Base-by-base conservation (phyloP, 2,797 vertebrate species). In the Helicolenus hilgendorfi region DNA sequence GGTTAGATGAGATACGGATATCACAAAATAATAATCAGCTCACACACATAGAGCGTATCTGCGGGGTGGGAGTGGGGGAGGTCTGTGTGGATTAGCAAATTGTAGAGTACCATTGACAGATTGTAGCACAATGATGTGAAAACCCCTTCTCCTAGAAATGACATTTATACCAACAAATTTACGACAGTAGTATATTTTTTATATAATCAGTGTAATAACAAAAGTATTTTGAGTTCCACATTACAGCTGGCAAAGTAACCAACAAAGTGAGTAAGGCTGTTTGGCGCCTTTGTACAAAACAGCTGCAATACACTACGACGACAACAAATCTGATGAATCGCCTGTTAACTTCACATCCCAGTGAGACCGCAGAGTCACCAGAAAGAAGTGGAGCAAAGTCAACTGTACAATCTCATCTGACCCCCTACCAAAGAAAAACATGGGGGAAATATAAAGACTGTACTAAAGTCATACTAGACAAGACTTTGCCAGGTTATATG, bases 1-100 rank as follows among this genome's bases (percentile, higher is more conserved):
- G 95, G 95, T 97, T 95, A 97, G 93, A 93, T 94, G 92, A 91
- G 89, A 94, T 91, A 88, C 22, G 65, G 91, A 92, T 92, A 90
- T 91, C 76, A 89, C 86, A 88, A 92, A 92, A 92, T 92, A 84
- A 83, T 93, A 92, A 94, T 95, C 92, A 65, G 70, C 90, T 93
- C 79, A 36, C 83, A 76, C 81, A 76, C 70, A 79, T 36, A 68
- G 72, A 92, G 73, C 13, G 63, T 41, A 74, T 58, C 53, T 31
- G 36, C 31, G 59, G 24, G 10, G 29, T 53, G 49, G 20, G 49
- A 9, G n/a, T 49, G 18, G 45, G 18, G 18, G 15, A 49, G 45
- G 63, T 41, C 64, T n/a, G 35, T 27, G 22, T 63, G 72, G 59
- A 79, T 78, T 63, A 69, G 53, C 29, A 84, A 69, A 62, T 31